Evolutionary conservation across 2,113 vertebrate genomes (phyloP), one percentile per base, ranked within the genome.

Genomic region (Bos indicus): DNA sequence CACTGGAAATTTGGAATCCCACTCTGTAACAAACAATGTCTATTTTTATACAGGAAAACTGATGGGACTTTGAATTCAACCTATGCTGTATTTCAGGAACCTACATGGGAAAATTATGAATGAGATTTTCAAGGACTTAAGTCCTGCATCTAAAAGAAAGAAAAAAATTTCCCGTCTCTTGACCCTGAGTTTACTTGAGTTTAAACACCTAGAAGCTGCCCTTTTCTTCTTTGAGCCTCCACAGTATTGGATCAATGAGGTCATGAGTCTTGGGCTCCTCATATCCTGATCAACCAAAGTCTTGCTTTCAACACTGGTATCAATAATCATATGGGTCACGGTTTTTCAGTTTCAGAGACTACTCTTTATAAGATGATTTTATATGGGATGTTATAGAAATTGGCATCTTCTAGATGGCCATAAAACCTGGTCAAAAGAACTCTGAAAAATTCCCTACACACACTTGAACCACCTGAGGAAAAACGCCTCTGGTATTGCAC

Each of bases 1-100:
- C 78, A 94, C 54, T 94, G 59, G 40, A 95, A 93, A 48, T 94
- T 90, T 59, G 56, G 96, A 95, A 60, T 78, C 10, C 10, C 26
- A 81, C 25, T 77, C 60, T 46, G 12, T n/a, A 19, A 13, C 2
- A 85, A 95, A 48, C 19, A 36, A 21, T 74, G 28, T 23, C 40
- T 90, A 56, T 48, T 87, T 92, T 96, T 88, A 85, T 40, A n/a
- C 19, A 78, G 36, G 51, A 88, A 56, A 59, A 6, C 21, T 94
- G 40, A 90, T 59, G 40, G 33, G 9, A 7, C 28, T 94, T 94
- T 82, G 15, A 81, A 86, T 56, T 92, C 43, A 95, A 60, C 46
- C 64, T 43, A 28, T 62, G 25, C 7, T 60, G 0, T 90, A 86
- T 64, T 90, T 96, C 2, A 77, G n/a, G 10, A 86, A 88, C 0